A percentile compares a stretch with the other conserved stretches of the same genome.
Conservation (phyloP, 2,888 invertebrate genomes). For the Galerucella calmariensis region DNA sequence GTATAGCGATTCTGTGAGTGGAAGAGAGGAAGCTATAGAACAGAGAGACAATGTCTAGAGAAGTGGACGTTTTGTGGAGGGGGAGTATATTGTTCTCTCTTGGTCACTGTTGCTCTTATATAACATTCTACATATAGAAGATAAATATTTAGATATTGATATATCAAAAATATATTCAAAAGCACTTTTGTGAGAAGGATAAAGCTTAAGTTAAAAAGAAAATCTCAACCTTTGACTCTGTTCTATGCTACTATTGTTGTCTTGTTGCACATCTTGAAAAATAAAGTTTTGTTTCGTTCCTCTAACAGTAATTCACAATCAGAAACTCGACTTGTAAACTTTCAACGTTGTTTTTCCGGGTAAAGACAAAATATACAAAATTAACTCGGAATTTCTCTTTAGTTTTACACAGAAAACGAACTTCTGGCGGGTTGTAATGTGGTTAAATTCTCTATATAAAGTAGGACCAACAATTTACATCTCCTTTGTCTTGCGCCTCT, state of each 20-base stretch:
- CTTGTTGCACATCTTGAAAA: conserved; percentile 11
- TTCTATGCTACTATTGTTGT: not conserved
- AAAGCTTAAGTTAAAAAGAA: not conserved
- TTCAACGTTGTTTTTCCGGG: conserved; percentile 37
- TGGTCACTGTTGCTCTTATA: too few relatives aligned
- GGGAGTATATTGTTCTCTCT: too few relatives aligned
- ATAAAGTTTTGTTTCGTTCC: conserved; percentile 14
- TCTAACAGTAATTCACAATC: conserved; percentile 11
- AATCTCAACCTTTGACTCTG: not conserved
- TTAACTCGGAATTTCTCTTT: conserved; percentile 40
- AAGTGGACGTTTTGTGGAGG: too few relatives aligned
- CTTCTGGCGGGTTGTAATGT: conserved; percentile 33
- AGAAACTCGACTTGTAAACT: conserved; percentile 7
- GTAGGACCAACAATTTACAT: conserved; percentile 49
- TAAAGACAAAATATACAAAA: conserved; percentile 47
- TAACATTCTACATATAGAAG: too few relatives aligned
- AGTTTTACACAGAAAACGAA: conserved; percentile 38
- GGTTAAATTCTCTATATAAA: conserved; percentile 53
- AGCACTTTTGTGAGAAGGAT: not conserved
- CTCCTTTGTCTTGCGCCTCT: conserved; percentile 50
- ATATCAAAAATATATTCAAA: not conserved
- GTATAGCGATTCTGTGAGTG: too few relatives aligned
- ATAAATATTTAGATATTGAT: too few relatives aligned
- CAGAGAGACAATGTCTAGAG: too few relatives aligned
- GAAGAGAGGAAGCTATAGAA: too few relatives aligned